A percentile compares a stretch with the other conserved stretches of the same genome.
Conservation (phyloP, 92 coral and sea anemone species). For the Palythoa grandiflora region DNA sequence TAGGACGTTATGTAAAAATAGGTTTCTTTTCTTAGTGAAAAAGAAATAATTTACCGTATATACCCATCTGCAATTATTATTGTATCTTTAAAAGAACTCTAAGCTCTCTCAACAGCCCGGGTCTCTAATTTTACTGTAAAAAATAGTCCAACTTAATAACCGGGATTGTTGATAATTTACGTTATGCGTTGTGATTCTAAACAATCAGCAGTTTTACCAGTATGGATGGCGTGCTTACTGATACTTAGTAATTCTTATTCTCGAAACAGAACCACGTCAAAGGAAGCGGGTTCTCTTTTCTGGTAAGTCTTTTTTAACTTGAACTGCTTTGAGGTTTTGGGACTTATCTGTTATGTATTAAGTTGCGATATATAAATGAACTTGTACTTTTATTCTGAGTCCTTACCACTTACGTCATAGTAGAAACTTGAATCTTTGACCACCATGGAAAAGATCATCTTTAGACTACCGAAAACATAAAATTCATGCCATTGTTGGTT, state of each 20-base stretch:
- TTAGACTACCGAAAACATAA: no score
- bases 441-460: no score
- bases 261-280: slow-evolving; percentile 35
- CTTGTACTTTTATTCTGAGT: background rate
- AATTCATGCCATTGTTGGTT: no score
- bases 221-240: background rate
- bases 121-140: background rate
- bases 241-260: background rate
- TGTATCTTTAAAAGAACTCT: background rate
- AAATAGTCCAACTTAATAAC: background rate
- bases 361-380: background rate
- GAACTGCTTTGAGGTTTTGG: background rate
- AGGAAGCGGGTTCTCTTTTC: slow-evolving; percentile 48
- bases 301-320: background rate
- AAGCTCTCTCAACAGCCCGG: background rate
- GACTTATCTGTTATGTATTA: background rate
- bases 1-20: background rate
- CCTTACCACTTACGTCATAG: no score
- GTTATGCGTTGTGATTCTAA: slow-evolving; percentile 32
- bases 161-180: slow-evolving; percentile 21
- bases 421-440: no score
- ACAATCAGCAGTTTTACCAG: background rate
- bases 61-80: background rate
- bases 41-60: background rate
- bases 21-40: background rate